Conservation (phyloP, 2,113 vertebrate genomes). For the Zeus faber region DNA sequence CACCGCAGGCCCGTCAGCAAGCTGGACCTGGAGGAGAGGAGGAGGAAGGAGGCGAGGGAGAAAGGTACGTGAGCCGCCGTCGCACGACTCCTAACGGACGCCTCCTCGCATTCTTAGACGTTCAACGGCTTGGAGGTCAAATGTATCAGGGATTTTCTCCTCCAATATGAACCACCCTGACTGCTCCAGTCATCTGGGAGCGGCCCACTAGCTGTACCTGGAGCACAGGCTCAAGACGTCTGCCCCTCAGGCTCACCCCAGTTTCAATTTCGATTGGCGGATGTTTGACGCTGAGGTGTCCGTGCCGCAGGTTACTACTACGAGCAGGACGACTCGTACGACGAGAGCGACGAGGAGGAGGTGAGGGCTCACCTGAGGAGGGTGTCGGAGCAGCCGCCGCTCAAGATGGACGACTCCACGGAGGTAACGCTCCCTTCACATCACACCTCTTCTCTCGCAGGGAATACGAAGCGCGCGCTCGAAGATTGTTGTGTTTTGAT, state of each 20-base stretch:
- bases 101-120: no score
- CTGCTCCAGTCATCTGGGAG: no score
- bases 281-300: no score
- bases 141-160: no score
- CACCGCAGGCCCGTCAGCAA: slow-evolving; percentile 92
- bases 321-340: slow-evolving; percentile 95
- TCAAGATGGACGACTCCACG: slow-evolving; percentile 91
- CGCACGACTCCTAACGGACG: no score
- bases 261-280: no score
- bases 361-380: slow-evolving; percentile 92
- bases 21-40: slow-evolving; percentile 91
- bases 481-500: background rate
- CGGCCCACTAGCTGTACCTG: no score
- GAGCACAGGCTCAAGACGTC: no score
- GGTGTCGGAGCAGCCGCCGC: slow-evolving; percentile 90
- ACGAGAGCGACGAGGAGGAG: slow-evolving; percentile 97
- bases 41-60: slow-evolving; percentile 88
- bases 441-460: background rate
- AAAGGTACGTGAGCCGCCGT: slow-evolving; percentile 77
- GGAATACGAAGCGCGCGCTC: background rate
- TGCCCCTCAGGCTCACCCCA: no score
- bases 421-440: slow-evolving; percentile 78
- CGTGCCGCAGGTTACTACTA: slow-evolving; percentile 89
- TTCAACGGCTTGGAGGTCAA: no score
- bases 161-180: no score